These are phyloP conservation scores for Mugil cephalus DNA, from an alignment of 2,113 vertebrate species.

Conservation along the genomic window DNA sequence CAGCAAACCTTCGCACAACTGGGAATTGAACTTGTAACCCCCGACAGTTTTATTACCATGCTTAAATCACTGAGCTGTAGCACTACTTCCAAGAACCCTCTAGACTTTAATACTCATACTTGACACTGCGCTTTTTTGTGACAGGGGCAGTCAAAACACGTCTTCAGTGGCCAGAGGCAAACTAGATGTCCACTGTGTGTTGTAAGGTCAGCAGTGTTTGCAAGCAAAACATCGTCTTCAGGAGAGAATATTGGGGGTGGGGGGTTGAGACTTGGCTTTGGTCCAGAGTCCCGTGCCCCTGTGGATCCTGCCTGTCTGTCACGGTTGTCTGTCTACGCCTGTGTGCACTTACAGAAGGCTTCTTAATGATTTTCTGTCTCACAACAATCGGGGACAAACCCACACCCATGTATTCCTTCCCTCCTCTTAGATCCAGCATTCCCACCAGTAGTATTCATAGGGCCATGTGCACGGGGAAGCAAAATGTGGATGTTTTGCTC, in stretches of 20 bases:
- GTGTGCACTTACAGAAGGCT: slow-evolving; percentile 16
- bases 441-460: background rate
- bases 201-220: slow-evolving; percentile 75
- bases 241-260: slow-evolving; percentile 17
- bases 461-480: too few species aligned
- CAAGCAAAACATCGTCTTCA: slow-evolving; percentile 63
- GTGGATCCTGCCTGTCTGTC: slow-evolving; percentile 33
- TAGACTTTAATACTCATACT: slow-evolving; percentile 53
- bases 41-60: slow-evolving; percentile 38
- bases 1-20: slow-evolving; percentile 29
- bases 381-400: slow-evolving; percentile 43
- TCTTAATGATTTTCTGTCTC: slow-evolving; percentile 64
- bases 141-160: slow-evolving; percentile 71
- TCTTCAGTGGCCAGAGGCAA: slow-evolving; percentile 54
- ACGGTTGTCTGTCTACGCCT: slow-evolving; percentile 34
- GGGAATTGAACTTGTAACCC: slow-evolving; percentile 60
- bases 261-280: slow-evolving; percentile 24
- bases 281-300: slow-evolving; percentile 28
- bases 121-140: slow-evolving; percentile 56
- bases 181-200: slow-evolving; percentile 61
- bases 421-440: background rate
- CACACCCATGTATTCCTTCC: slow-evolving; percentile 1
- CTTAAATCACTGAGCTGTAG: slow-evolving; percentile 46
- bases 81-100: slow-evolving; percentile 35
- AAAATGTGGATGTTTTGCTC: too few species aligned